Conservation (phyloP, 1,140 invertebrate genomes). For the Drosophila persimilis region DNA sequence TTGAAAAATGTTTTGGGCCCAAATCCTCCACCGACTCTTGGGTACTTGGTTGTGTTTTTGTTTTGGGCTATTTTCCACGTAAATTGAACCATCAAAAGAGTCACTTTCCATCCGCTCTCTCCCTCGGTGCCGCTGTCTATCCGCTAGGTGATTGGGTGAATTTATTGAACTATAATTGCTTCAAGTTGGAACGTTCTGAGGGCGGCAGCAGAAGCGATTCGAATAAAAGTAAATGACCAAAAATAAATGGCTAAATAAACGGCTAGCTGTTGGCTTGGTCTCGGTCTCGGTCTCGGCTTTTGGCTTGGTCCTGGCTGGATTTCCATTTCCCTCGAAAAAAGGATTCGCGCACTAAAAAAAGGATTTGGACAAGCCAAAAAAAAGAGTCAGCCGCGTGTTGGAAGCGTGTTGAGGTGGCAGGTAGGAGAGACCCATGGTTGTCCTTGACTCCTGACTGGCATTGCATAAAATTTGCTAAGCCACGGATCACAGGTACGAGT, state of each 20-base stretch:
- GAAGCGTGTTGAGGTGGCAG: conserved; percentile 38
- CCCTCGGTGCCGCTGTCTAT: background rate
- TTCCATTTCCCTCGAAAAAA: conserved; percentile 24
- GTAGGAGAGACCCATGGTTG: conserved; percentile 15
- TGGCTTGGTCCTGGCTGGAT: background rate
- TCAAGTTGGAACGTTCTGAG: conserved; percentile 8
- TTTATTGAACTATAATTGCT: conserved; percentile 32
- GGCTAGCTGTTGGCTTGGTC: background rate
- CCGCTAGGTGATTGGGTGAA: too few species aligned
- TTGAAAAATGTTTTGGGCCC: too few species aligned
- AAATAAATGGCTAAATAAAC: conserved; percentile 40
- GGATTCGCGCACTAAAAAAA: conserved; percentile 13
- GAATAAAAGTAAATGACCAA: conserved; percentile 32
- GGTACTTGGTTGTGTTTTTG: background rate
- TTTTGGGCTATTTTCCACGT: conserved; percentile 13
- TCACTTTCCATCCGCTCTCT: conserved; percentile 11
- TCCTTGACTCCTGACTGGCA: conserved; percentile 40
- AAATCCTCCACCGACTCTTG: background rate
- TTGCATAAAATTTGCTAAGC: conserved; percentile 62
- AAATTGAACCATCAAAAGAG: conserved; percentile 32
- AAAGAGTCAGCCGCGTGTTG: conserved; percentile 39
- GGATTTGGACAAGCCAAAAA: conserved; percentile 13
- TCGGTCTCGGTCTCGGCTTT: background rate
- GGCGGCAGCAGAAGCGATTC: conserved; percentile 6
- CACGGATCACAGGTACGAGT: conserved; percentile 40